Conservation (phyloP, 2,797 vertebrate genomes). For the Threskiornis aethiopicus region DNA sequence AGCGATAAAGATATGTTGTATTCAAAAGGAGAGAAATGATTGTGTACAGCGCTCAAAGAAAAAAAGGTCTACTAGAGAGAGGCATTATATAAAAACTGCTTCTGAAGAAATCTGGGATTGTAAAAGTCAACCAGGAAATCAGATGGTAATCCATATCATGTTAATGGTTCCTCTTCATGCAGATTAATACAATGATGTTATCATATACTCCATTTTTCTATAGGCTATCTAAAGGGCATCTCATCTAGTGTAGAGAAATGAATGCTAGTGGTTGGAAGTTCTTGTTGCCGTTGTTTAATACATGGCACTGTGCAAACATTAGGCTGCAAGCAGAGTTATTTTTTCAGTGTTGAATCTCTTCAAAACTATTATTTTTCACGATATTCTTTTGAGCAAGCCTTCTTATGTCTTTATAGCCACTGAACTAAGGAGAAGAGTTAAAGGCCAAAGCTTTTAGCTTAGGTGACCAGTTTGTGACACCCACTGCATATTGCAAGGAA, state of each 20-base stretch:
- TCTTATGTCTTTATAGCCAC: neutral
- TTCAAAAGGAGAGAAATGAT: neutral
- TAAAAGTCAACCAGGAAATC: neutral
- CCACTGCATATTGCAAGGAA: neutral
- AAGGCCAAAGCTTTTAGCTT: neutral
- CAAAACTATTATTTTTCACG: neutral
- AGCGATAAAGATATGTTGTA: neutral
- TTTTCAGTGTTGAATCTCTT: neutral
- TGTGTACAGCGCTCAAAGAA: neutral
- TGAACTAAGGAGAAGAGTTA: neutral
- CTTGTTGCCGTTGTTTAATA: neutral
- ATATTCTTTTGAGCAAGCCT: neutral
- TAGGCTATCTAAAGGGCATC: neutral
- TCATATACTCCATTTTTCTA: neutral
- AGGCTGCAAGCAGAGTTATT: neutral
- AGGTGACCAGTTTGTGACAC: neutral
- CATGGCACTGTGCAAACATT: neutral
- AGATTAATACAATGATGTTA: neutral
- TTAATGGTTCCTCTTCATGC: neutral
- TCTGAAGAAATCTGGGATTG: neutral
- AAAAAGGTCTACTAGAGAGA: neutral
- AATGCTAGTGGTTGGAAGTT: neutral
- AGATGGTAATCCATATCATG: neutral
- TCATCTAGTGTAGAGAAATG: neutral
- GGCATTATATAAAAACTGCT: neutral